Percentiles rank a stretch among this genome's conserved stretches.
phyloP scores from a whole-genome alignment of 2,113 vertebrate species.

The Lontra canadensis region DNA sequence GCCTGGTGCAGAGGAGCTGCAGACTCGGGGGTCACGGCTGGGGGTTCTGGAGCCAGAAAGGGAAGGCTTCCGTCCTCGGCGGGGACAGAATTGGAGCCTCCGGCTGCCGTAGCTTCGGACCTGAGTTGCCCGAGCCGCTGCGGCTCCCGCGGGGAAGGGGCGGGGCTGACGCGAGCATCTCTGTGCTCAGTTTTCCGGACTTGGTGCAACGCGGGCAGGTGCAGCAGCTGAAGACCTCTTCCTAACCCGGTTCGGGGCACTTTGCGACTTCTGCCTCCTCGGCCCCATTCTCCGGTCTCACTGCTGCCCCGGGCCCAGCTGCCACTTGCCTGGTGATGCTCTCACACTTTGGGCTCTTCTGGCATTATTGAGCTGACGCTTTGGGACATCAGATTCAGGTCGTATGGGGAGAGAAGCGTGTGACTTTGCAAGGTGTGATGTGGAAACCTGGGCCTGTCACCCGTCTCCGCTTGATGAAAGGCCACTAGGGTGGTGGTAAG shows the following conservation, averaged over 20 bases:
- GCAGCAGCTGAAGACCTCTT: background rate
- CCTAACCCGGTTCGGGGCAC: background rate
- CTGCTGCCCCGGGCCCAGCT: background rate
- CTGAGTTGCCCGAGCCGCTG: background rate
- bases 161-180: background rate
- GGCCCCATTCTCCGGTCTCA: fast-evolving
- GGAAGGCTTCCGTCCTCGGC: background rate
- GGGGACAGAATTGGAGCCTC: background rate
- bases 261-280: too few species aligned
- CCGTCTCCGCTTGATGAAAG: background rate
- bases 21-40: background rate
- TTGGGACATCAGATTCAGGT: background rate
- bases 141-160: background rate
- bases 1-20: background rate
- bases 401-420: background rate
- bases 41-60: background rate
- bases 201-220: background rate
- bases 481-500: background rate
- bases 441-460: background rate
- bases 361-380: background rate
- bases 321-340: background rate
- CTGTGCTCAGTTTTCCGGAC: background rate
- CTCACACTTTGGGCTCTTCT: background rate
- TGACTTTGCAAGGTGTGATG: background rate
- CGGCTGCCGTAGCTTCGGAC: background rate